phyloP scores from a whole-genome alignment of 2,888 invertebrate genomes.

The Amphipyra berbera region DNA sequence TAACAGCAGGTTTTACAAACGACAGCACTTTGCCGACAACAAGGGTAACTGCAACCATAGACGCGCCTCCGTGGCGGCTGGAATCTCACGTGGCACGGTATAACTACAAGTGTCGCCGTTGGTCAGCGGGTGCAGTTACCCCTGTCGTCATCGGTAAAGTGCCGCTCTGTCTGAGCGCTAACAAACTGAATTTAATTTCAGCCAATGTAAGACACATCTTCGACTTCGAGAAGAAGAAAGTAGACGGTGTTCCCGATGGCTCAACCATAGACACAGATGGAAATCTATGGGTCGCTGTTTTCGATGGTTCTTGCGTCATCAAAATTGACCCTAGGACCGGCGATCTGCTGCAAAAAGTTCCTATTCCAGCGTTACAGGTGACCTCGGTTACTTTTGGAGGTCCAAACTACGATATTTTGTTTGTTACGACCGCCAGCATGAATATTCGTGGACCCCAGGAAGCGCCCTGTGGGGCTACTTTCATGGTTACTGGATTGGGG shows the following conservation, averaged over 20 bases:
- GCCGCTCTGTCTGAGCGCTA: background rate
- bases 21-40: no score
- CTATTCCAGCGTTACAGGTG: conserved; percentile 90
- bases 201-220: conserved; percentile 91
- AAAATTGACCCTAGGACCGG: conserved; percentile 89
- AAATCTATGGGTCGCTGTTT: conserved; percentile 94
- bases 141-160: no score
- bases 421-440: conserved; percentile 90
- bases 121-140: no score
- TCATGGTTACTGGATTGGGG: conserved; percentile 91
- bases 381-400: conserved; percentile 94
- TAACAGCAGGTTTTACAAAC: no score
- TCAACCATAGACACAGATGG: conserved; percentile 94
- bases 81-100: no score
- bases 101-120: no score
- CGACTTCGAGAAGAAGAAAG: conserved; percentile 85
- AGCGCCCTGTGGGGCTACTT: conserved; percentile 90
- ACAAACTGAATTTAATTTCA: conserved; percentile 67
- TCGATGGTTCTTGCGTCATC: conserved; percentile 90
- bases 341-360: conserved; percentile 89
- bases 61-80: no score
- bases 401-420: conserved; percentile 91
- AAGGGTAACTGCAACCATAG: no score
- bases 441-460: conserved; percentile 73
- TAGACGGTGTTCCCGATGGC: conserved; percentile 91